These are phyloP conservation scores for Loripinus fragilis DNA, from an alignment of 2,888 invertebrate species.

Conservation along the genomic window DNA sequence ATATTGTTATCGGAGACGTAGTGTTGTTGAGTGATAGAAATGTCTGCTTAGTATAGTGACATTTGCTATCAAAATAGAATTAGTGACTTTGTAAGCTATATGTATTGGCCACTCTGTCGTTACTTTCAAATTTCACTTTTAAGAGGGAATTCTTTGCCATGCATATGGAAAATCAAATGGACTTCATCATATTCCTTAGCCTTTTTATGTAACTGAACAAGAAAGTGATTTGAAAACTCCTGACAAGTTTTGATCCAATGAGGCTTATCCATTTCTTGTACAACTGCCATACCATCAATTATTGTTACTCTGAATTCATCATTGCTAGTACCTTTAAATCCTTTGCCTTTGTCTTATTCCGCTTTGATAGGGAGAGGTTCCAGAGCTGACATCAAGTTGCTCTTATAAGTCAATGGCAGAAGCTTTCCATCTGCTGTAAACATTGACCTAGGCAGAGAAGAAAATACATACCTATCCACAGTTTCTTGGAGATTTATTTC, in stretches of 20 bases:
- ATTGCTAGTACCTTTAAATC: no score
- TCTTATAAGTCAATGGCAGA: neutral
- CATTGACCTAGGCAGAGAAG: neutral
- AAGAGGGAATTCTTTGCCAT: constrained; percentile 24
- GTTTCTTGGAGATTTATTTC: neutral
- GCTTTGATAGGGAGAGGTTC: no score
- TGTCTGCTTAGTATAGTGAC: constrained; percentile 3
- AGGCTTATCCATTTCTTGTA: neutral
- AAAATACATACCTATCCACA: neutral
- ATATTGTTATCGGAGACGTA: constrained; percentile 22
- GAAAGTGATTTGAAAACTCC: neutral
- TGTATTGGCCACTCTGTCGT: neutral
- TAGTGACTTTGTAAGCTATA: constrained; percentile 23
- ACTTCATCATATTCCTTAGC: neutral
- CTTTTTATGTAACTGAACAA: neutral
- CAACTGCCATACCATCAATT: neutral
- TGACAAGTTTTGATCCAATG: neutral
- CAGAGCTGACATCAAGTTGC: neutral
- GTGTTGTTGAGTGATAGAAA: constrained; percentile 25
- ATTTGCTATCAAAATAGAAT: constrained; percentile 20
- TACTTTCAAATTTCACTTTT: constrained; percentile 10
- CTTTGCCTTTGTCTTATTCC: no score
- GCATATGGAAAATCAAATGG: constrained; percentile 4
- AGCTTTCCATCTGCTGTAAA: neutral
- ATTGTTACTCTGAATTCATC: neutral